A percentile compares a stretch with the other conserved stretches of the same genome.
Evolutionary conservation across 2,113 vertebrate genomes (phyloP).

Genomic region (Trogon surrucura): DNA sequence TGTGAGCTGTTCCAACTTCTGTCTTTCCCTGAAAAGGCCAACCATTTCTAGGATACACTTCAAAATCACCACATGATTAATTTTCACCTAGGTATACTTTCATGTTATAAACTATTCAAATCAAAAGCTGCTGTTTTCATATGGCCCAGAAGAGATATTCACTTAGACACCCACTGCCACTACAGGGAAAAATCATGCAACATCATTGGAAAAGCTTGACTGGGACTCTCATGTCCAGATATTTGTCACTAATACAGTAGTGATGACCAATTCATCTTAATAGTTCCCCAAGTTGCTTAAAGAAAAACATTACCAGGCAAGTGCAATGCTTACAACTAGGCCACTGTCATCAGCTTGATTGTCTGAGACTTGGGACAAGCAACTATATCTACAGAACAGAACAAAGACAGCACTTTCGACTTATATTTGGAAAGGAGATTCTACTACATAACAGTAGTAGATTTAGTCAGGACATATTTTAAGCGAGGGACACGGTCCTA

Average conservation of each 20-base stretch:
- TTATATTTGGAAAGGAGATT: not conserved
- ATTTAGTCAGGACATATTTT: not conserved
- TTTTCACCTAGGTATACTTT: not conserved
- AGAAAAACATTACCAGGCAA: not conserved
- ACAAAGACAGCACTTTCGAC: not conserved
- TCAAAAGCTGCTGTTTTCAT: not conserved
- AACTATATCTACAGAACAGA: not conserved
- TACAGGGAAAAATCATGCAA: not conserved
- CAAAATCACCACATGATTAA: not conserved
- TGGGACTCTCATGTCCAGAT: not conserved
- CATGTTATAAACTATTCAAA: not conserved
- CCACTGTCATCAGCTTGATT: not conserved
- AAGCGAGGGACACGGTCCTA: not conserved
- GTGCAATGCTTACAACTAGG: not conserved
- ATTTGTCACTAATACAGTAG: not conserved
- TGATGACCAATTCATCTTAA: not conserved
- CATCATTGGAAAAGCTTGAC: not conserved
- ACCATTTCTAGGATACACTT: not conserved
- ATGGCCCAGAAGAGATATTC: not conserved
- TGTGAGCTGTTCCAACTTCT: not conserved
- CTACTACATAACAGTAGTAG: not conserved
- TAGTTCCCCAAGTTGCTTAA: not conserved
- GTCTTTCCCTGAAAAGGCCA: not conserved
- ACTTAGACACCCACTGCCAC: not conserved
- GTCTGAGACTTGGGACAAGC: not conserved